Conservation (phyloP, 2,113 vertebrate genomes). For the Limanda limanda region DNA sequence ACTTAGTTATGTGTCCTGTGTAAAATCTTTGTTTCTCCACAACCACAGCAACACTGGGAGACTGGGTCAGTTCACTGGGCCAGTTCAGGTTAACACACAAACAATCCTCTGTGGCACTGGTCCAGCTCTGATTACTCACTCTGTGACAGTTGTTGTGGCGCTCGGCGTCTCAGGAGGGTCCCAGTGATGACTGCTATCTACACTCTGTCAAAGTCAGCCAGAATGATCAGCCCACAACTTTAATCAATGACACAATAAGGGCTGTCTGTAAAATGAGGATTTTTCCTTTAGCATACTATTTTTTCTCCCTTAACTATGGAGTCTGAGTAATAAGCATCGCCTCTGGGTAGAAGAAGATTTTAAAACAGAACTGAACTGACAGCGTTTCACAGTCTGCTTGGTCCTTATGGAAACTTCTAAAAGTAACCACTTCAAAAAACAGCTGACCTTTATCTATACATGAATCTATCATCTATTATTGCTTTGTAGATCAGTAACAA, state of each 20-base stretch:
- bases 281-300: background rate
- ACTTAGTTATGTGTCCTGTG: too few relatives aligned
- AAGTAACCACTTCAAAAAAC: background rate
- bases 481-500: background rate
- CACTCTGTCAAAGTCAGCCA: slow-evolving; percentile 54
- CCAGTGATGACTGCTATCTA: slow-evolving; percentile 53
- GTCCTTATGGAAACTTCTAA: background rate
- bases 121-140: slow-evolving; percentile 43
- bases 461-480: too few relatives aligned
- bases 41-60: slow-evolving; percentile 14
- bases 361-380: background rate
- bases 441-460: too few relatives aligned
- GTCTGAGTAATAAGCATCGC: background rate
- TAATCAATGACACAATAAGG: slow-evolving; percentile 51
- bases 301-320: background rate
- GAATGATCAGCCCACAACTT: slow-evolving; percentile 45
- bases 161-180: slow-evolving; percentile 53
- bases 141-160: slow-evolving; percentile 57
- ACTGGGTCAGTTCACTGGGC: background rate
- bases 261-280: background rate
- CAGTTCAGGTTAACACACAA: slow-evolving; percentile 44
- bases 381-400: background rate
- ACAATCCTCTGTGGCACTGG: slow-evolving; percentile 51
- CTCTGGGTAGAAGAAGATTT: background rate
- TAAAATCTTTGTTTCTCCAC: background rate